A percentile compares a stretch with the other conserved stretches of the same genome.
Evolutionary conservation across 2,888 invertebrate genomes (phyloP).

Genomic region (Branchellion lobata): DNA sequence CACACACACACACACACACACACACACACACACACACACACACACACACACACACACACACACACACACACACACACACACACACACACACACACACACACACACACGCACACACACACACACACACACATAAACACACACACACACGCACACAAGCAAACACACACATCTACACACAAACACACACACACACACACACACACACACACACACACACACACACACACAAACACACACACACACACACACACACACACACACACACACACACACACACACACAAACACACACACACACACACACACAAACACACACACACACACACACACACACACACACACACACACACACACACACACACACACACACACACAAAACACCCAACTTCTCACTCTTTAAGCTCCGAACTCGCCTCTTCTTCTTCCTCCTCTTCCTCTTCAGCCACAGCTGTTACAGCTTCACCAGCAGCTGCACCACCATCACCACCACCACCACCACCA

Average conservation of each 20-base stretch:
- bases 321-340: neutral
- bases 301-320: neutral
- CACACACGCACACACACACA: constrained; percentile 20
- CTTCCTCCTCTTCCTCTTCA: no score
- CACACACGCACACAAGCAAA: constrained; percentile 14
- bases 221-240: constrained; percentile 18
- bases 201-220: constrained; percentile 15
- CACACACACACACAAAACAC: neutral
- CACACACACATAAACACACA: constrained; percentile 20
- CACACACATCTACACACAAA: constrained; percentile 12
- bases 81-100: constrained; percentile 22
- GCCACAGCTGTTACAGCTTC: no score
- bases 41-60: constrained; percentile 23
- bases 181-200: constrained; percentile 15
- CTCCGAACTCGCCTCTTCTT: no score
- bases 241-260: constrained; percentile 23
- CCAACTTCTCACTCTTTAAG: no score
- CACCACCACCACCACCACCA: neutral
- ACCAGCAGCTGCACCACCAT: constrained; percentile 15
- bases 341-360: neutral
- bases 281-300: neutral
- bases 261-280: constrained; percentile 6
- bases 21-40: constrained; percentile 28
- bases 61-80: constrained; percentile 28
- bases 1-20: constrained; percentile 20